Conservation (phyloP, 2,797 vertebrate species). For the Propithecus deckenii region DNA sequence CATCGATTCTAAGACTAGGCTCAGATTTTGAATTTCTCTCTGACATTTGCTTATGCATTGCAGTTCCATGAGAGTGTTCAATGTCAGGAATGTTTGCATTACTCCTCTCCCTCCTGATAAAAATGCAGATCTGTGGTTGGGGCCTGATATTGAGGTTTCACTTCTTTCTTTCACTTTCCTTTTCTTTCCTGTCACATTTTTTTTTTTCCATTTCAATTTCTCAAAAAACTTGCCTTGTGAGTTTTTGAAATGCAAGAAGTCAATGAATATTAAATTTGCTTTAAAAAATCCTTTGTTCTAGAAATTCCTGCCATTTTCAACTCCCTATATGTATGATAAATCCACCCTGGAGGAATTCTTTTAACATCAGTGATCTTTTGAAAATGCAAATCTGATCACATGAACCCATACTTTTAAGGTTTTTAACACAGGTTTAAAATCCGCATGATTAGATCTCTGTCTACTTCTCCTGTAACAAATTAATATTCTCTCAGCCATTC, state of each 20-base stretch:
- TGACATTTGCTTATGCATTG: neutral
- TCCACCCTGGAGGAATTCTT: neutral
- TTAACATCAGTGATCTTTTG: neutral
- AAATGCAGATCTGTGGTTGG: neutral
- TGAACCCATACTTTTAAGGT: neutral
- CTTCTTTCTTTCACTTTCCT: neutral
- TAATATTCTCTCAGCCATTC: neutral
- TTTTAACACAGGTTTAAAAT: neutral
- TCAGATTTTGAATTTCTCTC: neutral
- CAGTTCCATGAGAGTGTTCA: neutral
- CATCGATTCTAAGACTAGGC: neutral
- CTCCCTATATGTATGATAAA: neutral
- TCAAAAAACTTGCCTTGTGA: neutral
- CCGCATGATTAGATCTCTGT: neutral
- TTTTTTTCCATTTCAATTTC: neutral
- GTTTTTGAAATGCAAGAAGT: neutral
- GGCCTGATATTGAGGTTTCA: neutral
- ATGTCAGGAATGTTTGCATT: neutral
- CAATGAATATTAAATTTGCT: neutral
- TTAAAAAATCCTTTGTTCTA: neutral
- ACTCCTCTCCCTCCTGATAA: neutral
- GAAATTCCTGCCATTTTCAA: neutral
- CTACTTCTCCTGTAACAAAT: neutral
- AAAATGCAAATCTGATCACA: neutral
- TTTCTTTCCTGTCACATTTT: neutral